Base-by-base conservation (phyloP, 2,797 vertebrate species). In the Esox masquinongy region DNA sequence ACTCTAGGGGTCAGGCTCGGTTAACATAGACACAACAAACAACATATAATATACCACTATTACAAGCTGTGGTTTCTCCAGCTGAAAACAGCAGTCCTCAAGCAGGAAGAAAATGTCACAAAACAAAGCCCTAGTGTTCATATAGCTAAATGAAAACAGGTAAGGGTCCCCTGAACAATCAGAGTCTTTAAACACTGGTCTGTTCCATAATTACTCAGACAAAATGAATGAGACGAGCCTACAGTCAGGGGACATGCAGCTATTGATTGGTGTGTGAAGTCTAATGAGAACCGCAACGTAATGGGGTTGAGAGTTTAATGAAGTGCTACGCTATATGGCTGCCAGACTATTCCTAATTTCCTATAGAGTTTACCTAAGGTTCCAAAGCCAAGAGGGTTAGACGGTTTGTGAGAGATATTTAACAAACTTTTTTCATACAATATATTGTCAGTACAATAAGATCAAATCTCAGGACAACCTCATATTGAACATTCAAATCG, bases 221-320 rank as follows among this genome's bases (percentile, higher is more conserved):
- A 59, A 59, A 59, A 59, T 59, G 56, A 59, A 24, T 4, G 56
- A 59, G 56, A 59, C 3, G 22, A 59, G 56, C 8, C 56, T 24
- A 59, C n/a, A 24, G 56, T 59, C 56, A 22, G 11, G 22, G 56
- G 56, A 59, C 56, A 24, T 24, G 56, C n/a, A 24, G n/a, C 56
- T 59, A 59, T 59, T 59, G 56, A 59, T 59, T 59, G 22, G 56
- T 59, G n/a, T 24, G 56, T 59, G 22, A 22, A 59, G 56, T 24
- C 22, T 59, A 59, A 59, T 59, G 56, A 59, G 56, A 59, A 59
- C 22, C 22, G 22, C n/a, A 8, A 59, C n/a, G 56, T 59, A 59
- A 59, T 59, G 56, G 56, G 56, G 56, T 59, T 22, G 56, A 59
- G 56, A 59, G 56, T 59, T 14, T 59, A 59, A 59, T 59, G 56